Base-by-base conservation (phyloP, 2,113 vertebrate genomes). In the Xenotilapia caudafasciata region DNA sequence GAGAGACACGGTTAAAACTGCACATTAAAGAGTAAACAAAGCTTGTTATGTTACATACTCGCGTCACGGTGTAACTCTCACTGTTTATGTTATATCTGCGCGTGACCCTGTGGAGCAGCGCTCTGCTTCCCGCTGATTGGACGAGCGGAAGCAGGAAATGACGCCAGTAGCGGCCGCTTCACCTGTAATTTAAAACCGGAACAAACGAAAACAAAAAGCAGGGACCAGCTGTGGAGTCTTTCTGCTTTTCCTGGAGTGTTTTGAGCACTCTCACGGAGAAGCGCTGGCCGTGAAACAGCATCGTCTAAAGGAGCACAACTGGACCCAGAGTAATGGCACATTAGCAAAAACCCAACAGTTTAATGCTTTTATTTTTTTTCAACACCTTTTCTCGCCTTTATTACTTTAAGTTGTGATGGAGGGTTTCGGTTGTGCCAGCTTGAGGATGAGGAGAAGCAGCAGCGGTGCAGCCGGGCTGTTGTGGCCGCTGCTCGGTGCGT, bases 401-500 rank as follows among this genome's bases (percentile, higher is more conserved):
- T 58, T 21, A 4, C 10, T 75, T 35, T 13, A 5, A 82, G 56
- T 60, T 17, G 60, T 4, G 7, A 94, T 93, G 92, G 84, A 60
- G 79, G 51, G 86, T 58, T 83, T 47, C 3, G 7, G 5, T 10
- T 84, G 14, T 15, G 10, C 49, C 6, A 83, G 68, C 14, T 38
- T 68, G 13, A 51, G 83, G 7, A 90, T 19, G 26, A 35, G 35
- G n/a, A 38, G 56, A 92, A 40, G 54, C 8, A 49, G 33, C 85
- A 80, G 91, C 94, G 88, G 88, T 86, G 79, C 80, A 40, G 12
- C 49, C 21, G 21, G 86, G 85, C 82, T 95, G 51, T 75, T 96
- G 60, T 93, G 83, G 7, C 92, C 95, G 92, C 91, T 94, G 33
- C 83, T 90, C 62, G 93, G 89, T 85, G 93, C 88, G 12, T 96